These are phyloP conservation scores for Corapipo altera DNA, from an alignment of 2,113 vertebrate genomes.

Conservation along the genomic window DNA sequence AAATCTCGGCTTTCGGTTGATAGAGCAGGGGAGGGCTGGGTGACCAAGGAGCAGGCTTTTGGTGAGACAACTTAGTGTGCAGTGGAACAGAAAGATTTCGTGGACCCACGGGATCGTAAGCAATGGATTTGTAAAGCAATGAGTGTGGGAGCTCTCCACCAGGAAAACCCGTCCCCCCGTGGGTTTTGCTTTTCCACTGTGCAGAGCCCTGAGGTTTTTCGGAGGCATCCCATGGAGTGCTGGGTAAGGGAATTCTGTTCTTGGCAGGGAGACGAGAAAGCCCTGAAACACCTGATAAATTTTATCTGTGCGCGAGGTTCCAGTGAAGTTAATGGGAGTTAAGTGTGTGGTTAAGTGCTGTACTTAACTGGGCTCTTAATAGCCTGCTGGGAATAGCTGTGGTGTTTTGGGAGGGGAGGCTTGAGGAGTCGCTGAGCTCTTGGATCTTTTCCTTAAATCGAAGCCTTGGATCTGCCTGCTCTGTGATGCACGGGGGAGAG, in stretches of 20 bases:
- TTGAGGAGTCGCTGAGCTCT: not conserved
- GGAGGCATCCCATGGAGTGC: not conserved
- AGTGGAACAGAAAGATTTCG: not conserved
- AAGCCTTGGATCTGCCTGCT: not conserved
- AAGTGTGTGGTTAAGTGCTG: constrained; percentile 30
- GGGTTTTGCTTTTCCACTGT: not conserved
- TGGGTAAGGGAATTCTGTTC: not conserved
- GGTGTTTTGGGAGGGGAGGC: not conserved
- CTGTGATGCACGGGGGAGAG: not conserved
- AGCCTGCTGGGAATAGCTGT: not conserved
- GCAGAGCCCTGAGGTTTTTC: fast-evolving
- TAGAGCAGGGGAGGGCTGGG: not conserved
- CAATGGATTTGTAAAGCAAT: not conserved
- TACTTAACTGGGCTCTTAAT: not conserved
- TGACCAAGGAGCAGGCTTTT: not conserved
- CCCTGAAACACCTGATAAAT: not conserved
- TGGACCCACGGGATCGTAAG: not conserved
- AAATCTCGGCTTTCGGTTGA: fast-evolving
- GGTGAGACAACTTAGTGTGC: fast-evolving
- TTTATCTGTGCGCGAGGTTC: not conserved
- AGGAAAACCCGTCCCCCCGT: not conserved
- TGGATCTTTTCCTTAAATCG: not conserved
- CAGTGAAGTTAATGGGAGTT: not conserved
- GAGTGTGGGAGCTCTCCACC: not conserved
- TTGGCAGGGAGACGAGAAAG: not conserved